Evolutionary conservation across 2,888 invertebrate genomes (phyloP).

Genomic region (Tipula lateralis): DNA sequence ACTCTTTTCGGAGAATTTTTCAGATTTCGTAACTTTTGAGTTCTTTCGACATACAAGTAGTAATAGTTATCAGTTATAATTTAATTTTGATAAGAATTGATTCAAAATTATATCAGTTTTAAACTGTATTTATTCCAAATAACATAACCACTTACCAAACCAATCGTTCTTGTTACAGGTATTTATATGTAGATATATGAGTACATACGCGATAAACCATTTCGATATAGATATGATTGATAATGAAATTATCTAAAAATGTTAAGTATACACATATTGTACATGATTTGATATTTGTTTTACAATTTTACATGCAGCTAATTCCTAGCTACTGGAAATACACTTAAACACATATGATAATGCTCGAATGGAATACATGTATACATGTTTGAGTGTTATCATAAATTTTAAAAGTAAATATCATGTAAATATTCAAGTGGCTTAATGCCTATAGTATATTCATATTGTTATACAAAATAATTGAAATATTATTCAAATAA

Average conservation of each 20-base stretch:
- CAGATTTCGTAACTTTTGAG: too few relatives aligned
- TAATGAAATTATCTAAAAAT: neutral
- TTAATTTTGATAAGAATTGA: neutral
- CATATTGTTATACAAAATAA: slow-evolving; percentile 19
- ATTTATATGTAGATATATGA: neutral
- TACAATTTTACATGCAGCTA: neutral
- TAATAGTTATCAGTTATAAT: too few relatives aligned
- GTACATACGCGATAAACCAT: neutral
- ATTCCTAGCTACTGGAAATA: slow-evolving; percentile 24
- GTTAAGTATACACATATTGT: neutral
- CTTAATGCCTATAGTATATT: neutral
- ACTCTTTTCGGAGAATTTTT: too few relatives aligned
- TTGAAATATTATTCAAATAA: slow-evolving; percentile 15
- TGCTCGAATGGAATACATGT: neutral
- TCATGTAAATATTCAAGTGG: neutral
- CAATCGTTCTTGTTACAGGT: neutral
- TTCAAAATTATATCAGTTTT: neutral
- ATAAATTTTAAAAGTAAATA: neutral
- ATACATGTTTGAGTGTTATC: neutral
- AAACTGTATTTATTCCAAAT: neutral
- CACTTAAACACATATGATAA: neutral
- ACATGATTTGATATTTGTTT: neutral
- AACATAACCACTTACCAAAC: neutral
- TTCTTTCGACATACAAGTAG: too few relatives aligned
- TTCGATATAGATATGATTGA: neutral